phyloP scores from a whole-genome alignment of 2,113 vertebrate species.

The Labeo rohita region DNA sequence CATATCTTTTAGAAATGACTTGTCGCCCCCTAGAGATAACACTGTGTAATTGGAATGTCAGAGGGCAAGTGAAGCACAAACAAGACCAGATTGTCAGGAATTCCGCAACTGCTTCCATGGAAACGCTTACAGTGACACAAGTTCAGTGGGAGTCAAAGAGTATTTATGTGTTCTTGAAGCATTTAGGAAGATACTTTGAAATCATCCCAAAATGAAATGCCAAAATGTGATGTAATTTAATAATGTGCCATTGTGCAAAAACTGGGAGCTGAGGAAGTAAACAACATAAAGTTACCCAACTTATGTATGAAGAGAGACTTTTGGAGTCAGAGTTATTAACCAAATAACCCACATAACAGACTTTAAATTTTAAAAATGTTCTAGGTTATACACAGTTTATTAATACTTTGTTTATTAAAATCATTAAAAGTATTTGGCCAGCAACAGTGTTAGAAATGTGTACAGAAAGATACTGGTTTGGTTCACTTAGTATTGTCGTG shows the following conservation, averaged over 20 bases:
- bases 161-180: background rate
- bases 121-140: slow-evolving; percentile 6
- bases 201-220: background rate
- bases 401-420: background rate
- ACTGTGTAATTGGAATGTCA: background rate
- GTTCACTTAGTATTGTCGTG: background rate
- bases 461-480: background rate
- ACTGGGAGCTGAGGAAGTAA: background rate
- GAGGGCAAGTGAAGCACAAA: background rate
- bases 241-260: background rate
- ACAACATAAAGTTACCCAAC: background rate
- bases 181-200: background rate
- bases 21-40: slow-evolving; percentile 25
- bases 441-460: background rate
- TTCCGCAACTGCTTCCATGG: background rate
- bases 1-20: slow-evolving; percentile 18
- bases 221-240: background rate
- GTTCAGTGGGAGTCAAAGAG: background rate
- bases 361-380: background rate
- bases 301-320: no score
- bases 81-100: slow-evolving; percentile 9
- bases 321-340: background rate
- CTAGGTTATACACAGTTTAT: background rate
- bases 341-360: background rate
- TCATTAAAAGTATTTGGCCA: background rate